These are phyloP conservation scores for Geococcyx californianus DNA, from an alignment of 2,113 vertebrate species.

Conservation along the genomic window DNA sequence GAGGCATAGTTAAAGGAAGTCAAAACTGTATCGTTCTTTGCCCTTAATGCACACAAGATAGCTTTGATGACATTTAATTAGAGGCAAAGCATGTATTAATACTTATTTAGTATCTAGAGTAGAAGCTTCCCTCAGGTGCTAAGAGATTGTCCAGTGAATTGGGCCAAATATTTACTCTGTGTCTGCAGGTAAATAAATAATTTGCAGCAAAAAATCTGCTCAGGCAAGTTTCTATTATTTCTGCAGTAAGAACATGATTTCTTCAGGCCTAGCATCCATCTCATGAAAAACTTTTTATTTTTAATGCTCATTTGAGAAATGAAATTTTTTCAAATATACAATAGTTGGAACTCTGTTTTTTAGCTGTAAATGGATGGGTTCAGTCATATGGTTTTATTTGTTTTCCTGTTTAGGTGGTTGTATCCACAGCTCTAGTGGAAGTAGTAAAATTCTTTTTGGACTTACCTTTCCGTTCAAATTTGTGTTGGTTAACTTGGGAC, in stretches of 20 bases:
- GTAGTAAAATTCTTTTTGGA: not conserved
- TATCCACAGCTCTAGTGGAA: not conserved
- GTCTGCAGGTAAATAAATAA: not conserved
- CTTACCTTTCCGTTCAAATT: not conserved
- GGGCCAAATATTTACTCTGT: not conserved
- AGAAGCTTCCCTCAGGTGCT: not conserved
- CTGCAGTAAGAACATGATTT: not conserved
- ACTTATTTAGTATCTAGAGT: not conserved
- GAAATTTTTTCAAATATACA: not conserved
- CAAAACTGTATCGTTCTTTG: conserved; percentile 43
- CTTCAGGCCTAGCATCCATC: not conserved
- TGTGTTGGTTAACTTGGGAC: not conserved
- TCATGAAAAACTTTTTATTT: not conserved
- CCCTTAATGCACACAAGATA: conserved; percentile 18
- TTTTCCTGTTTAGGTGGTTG: not conserved
- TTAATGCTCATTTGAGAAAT: not conserved
- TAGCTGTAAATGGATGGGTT: not conserved
- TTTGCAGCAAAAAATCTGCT: not conserved
- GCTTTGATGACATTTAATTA: conserved; percentile 57
- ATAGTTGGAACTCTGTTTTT: not conserved
- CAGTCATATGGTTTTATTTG: not conserved
- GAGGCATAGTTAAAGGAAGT: conserved; percentile 29
- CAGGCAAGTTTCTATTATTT: not conserved
- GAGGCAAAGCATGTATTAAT: conserved; percentile 21
- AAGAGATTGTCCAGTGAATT: not conserved